phyloP scores from a whole-genome alignment of 2,888 invertebrate genomes.

The Selenia dentaria region DNA sequence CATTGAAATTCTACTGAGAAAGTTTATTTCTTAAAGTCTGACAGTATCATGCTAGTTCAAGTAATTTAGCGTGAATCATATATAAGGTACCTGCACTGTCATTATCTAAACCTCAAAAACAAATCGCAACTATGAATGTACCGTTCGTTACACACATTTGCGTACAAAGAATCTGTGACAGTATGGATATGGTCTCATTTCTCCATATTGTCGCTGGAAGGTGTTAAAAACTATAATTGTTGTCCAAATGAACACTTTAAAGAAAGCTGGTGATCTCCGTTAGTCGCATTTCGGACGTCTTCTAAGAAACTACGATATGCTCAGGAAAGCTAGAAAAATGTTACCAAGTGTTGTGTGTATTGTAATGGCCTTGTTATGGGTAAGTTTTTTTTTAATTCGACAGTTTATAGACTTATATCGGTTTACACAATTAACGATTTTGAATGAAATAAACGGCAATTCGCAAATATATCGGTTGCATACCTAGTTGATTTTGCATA shows the following conservation, averaged over 20 bases:
- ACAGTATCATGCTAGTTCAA: too few relatives aligned
- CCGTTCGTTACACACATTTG: conserved; percentile 38
- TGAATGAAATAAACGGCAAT: too few relatives aligned
- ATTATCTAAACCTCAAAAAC: conserved; percentile 2
- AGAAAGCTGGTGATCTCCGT: conserved; percentile 55
- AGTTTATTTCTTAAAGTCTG: too few relatives aligned
- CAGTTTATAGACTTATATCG: too few relatives aligned
- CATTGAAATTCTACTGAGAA: too few relatives aligned
- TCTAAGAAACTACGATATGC: neutral
- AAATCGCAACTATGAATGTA: conserved; percentile 19
- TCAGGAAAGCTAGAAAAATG: conserved; percentile 29
- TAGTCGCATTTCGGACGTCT: conserved; percentile 53
- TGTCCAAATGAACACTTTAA: conserved; percentile 49
- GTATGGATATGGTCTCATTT: conserved; percentile 59
- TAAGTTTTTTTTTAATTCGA: neutral
- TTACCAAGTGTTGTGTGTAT: conserved; percentile 13
- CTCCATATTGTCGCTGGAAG: conserved; percentile 46
- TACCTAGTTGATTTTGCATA: too few relatives aligned
- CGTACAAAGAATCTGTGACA: conserved; percentile 45
- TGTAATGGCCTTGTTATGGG: conserved; percentile 1
- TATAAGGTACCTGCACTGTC: too few relatives aligned
- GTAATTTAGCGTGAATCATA: too few relatives aligned
- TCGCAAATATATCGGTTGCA: too few relatives aligned
- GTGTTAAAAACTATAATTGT: conserved; percentile 73
- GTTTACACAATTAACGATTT: too few relatives aligned